Evolutionary conservation across 2,113 vertebrate species (phyloP).

Genomic region (Myiagra hebetior): DNA sequence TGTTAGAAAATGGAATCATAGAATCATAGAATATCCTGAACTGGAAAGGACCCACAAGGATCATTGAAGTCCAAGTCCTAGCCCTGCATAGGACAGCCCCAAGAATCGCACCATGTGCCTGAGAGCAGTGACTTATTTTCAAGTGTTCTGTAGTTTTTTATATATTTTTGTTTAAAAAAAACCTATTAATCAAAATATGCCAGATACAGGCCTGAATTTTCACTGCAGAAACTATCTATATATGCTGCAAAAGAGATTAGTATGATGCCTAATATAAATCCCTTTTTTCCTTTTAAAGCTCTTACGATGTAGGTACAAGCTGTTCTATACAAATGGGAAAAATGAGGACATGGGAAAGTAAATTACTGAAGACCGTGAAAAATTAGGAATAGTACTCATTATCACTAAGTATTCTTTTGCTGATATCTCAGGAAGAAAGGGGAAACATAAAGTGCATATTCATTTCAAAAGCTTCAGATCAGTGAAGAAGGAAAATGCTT

Average conservation of each 20-base stretch:
- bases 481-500: not conserved
- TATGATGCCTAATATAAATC: constrained; percentile 4
- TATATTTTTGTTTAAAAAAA: not conserved
- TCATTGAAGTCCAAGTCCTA: not conserved
- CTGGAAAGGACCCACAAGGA: not conserved
- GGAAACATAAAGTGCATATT: not conserved
- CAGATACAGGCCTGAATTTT: not conserved
- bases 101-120: not conserved
- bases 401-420: not conserved
- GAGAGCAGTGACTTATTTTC: not conserved
- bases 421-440: not conserved
- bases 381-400: constrained; percentile 15
- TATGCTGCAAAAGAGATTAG: not conserved
- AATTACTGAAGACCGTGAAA: not conserved
- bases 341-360: not conserved
- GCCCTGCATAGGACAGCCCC: not conserved
- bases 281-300: constrained; percentile 13
- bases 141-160: not conserved
- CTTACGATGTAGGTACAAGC: not conserved
- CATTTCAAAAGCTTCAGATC: constrained; percentile 4
- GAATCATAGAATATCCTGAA: not conserved
- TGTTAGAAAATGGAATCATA: not conserved
- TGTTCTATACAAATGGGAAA: not conserved
- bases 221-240: not conserved
- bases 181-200: not conserved